Base-by-base conservation (phyloP, 2,888 invertebrate species). In the Cosmia trapezina region DNA sequence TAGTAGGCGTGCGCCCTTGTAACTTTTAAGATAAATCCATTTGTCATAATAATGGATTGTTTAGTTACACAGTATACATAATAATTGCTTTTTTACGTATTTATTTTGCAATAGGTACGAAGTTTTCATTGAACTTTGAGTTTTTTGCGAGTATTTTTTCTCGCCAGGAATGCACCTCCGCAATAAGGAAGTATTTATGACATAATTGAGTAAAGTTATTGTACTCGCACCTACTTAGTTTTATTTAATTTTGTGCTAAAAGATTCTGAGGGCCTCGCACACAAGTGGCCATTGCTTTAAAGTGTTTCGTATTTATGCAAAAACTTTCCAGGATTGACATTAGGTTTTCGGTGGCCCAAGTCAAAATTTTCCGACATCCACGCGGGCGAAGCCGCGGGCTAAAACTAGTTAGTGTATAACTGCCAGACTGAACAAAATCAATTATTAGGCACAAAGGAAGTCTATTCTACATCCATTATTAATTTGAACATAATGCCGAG, bases 101-200 rank as follows among this genome's bases (percentile, higher is more conserved):
- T 70, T 33, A n/a, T 81, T 70, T 54, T 62, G 28, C 53, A 51
- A 53, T 5, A 17, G 11, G 6, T 37, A 43, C 11, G 19, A 45
- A 69, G 61, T 76, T 73, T 81, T 83, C 78, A 60, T 72, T 59
- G 4, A 76, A 67, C n/a, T 67, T 57, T 56, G 12, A 57, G 12
- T 76, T 51, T 28, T 43, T 67, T 70, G 57, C 17, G 37, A 59
- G 22, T 73, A 56, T 71, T 71, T 73, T 70, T 80, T 68, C 56
- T 45, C 64, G 60, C 63, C 61, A 75, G 67, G 70, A 76, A 73
- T 84, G 81, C 74, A 76, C 4, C 14, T n/a, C 6, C 6, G 70
- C 54, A 84, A 83, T 83, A 79, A 84, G 85, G 86, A 85, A 86
- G 63, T 63, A 72, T 49, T 72, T 77, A 72, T 54, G 47, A 41